Base-by-base conservation (phyloP, 2,113 vertebrate genomes). In the Ceratotherium simum region DNA sequence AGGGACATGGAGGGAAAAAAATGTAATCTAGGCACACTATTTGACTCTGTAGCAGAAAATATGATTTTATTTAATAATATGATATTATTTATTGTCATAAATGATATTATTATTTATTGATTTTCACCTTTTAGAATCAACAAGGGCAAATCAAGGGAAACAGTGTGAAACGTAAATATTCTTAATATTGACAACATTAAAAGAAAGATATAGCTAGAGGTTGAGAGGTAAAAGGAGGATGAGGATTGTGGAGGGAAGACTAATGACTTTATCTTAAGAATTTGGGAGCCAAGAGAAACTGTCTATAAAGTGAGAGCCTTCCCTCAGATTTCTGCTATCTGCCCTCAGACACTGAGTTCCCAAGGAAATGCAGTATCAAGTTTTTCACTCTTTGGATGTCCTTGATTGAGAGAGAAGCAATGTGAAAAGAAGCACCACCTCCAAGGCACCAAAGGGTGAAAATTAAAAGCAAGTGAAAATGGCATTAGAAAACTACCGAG, bases 401-500 rank as follows among this genome's bases (percentile, higher is more conserved):
- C 17, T 72, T 90, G 67, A 72, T 2, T 39, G 20, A 95, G 18
- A 42, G 16, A 97, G 58, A 67, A 62, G 31, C 31, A 86, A 75
- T n/a, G 46, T 89, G 79, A 81, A 85, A 90, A 64, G 21, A 72
- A 89, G 29, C 31, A 69, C 64, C 12, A 93, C 48, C 20, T 79
- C 54, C 4, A 76, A 78, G 36, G 17, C 14, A 72, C 56, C 56
- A 72, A 95, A 81, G 8, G 20, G 31, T 39, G 11, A 39, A 64
- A 93, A 72, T 78, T 48, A 65, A 88, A 97, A 84, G 54, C 5
- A 36, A 93, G 36, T 81, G 36, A 72, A 93, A 96, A 79, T 21
- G 42, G 7, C n/a, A 58, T 18, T 69, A 79, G n/a, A 76, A 88
- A 96, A 70, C 14, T 70, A 16, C 10, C n/a, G 20, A 46, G 27